Base-by-base conservation (phyloP, 2,888 invertebrate genomes). In the Cartodere bifasciata region DNA sequence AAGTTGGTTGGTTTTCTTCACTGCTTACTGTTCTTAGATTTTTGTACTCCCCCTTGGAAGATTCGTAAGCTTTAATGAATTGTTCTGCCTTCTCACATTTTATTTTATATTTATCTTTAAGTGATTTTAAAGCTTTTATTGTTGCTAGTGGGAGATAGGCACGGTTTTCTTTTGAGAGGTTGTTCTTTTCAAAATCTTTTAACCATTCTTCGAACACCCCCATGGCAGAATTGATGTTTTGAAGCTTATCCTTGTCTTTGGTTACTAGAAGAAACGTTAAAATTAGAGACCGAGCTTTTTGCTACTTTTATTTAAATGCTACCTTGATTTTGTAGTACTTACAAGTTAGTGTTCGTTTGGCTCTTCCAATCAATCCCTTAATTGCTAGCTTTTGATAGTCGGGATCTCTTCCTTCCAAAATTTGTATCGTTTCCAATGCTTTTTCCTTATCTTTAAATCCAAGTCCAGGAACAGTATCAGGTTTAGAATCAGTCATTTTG, bases 361-460 rank as follows among this genome's bases (percentile, higher is more conserved):
- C 80, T 31, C 78, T 65, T 4, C 77, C 77, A 13, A 80, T 65
- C 3, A 81, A 62, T 1, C 80, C 81, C 45, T 70, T 74, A 9
- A 81, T 63, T 1, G 81, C 80, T 31, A 83, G 56, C 49, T 70
- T 73, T 59, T 83, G 82, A 55, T 83, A 84, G 34, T 79, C 77
- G 0, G 81, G 74, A 59, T 84, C 84, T 7, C 83, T 61, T 1
- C 78, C 83, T 42, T 77, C 68, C 38, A 83, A 57, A 53, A 65
- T 64, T 54, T 70, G 63, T 4, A 84, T 58, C 0, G 82, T 80
- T 29, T 70, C 71, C 39, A 71, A 59, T 0, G 83, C 83, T 2
- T 79, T 70, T n/a, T 68, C 73, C 51, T 74, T 74, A 53, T 83
- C 81, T 53, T 83, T 83, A 56, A 83, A 84, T 13, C 83, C 79